These are phyloP conservation scores for Musca domestica DNA, from an alignment of 1,140 invertebrate genomes.

Conservation along the genomic window DNA sequence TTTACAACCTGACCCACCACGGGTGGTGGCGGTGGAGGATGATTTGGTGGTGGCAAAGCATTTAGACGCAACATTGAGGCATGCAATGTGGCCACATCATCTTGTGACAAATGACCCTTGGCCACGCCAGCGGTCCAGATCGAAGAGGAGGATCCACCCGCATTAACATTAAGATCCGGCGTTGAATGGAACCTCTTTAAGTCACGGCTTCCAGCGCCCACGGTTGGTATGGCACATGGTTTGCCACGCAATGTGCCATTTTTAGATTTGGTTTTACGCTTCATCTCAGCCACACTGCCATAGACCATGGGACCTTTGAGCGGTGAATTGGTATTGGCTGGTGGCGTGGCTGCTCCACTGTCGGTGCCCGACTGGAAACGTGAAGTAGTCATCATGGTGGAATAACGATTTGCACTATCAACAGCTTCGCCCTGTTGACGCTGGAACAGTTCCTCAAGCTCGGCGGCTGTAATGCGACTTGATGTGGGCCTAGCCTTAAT, in stretches of 20 bases:
- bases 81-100: constrained; percentile 66
- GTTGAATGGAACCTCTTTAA: constrained; percentile 86
- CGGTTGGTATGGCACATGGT: constrained; percentile 53
- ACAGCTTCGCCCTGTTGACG: constrained; percentile 64
- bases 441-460: constrained; percentile 87
- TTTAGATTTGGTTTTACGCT: constrained; percentile 59
- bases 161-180: constrained; percentile 65
- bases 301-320: constrained; percentile 72
- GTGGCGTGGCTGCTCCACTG: constrained; percentile 59
- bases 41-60: constrained; percentile 66
- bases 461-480: constrained; percentile 81
- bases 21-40: constrained; percentile 68
- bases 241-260: constrained; percentile 45
- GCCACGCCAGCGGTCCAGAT: constrained; percentile 45
- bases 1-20: constrained; percentile 72
- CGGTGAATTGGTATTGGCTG: constrained; percentile 58
- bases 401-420: constrained; percentile 47
- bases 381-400: constrained; percentile 70
- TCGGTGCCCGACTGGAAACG: constrained; percentile 67
- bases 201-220: constrained; percentile 37
- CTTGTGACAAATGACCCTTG: constrained; percentile 71
- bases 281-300: constrained; percentile 93
- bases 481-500: constrained; percentile 83
- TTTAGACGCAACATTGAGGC: constrained; percentile 51
- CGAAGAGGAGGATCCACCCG: constrained; percentile 47